Evolutionary conservation across 2,113 vertebrate species (phyloP).

Genomic region (Grus americana): DNA sequence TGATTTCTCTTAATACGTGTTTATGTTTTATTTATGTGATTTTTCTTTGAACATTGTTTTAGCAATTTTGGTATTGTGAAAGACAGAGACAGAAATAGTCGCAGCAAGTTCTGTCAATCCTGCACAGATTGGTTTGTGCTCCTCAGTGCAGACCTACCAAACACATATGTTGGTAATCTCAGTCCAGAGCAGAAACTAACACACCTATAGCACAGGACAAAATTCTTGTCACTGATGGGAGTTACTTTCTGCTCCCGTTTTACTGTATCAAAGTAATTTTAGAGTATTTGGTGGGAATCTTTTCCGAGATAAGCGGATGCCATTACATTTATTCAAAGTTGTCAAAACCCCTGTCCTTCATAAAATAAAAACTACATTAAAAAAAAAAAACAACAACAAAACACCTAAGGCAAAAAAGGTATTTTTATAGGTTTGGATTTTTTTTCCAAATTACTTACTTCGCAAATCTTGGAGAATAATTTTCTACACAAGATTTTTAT

Average conservation of each 20-base stretch:
- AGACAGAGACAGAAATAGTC: background rate
- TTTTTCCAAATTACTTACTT: background rate
- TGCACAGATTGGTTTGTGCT: background rate
- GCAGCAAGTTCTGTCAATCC: background rate
- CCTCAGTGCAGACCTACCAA: background rate
- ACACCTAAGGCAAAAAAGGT: background rate
- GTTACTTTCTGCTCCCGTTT: background rate
- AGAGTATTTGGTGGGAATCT: background rate
- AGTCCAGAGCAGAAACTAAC: background rate
- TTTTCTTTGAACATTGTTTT: background rate
- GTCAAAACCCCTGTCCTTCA: background rate
- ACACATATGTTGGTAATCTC: background rate
- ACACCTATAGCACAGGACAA: background rate
- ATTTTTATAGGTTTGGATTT: accelerated
- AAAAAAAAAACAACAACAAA: background rate
- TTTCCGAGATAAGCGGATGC: background rate
- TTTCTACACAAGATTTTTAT: background rate
- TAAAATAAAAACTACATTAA: background rate
- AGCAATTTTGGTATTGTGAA: background rate
- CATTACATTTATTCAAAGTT: background rate
- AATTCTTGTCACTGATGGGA: background rate
- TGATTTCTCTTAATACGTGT: background rate
- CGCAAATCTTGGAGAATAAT: background rate
- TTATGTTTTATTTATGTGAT: background rate
- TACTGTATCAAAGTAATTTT: background rate